These are phyloP conservation scores for Microplitis mediator DNA, from an alignment of 1,140 invertebrate species.

Conservation along the genomic window DNA sequence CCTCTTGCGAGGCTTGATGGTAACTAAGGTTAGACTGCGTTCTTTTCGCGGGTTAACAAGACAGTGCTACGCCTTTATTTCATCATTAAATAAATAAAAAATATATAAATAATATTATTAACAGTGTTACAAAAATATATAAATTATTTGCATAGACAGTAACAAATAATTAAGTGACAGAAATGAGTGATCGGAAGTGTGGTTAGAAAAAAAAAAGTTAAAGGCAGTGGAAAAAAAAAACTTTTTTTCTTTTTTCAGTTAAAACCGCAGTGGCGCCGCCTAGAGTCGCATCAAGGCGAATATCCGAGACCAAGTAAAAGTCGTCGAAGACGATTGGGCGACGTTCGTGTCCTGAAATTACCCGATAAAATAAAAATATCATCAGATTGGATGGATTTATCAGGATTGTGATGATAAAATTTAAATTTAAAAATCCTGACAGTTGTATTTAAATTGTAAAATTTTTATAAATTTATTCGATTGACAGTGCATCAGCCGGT, in stretches of 20 bases:
- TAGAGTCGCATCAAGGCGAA: conserved; percentile 38
- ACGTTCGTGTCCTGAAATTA: conserved; percentile 25
- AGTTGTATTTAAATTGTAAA: too few relatives aligned
- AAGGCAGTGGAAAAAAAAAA: too few relatives aligned
- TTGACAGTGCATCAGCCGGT: background rate
- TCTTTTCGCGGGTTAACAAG: conserved; percentile 28
- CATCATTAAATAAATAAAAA: background rate
- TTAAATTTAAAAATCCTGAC: too few relatives aligned
- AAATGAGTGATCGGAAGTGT: background rate
- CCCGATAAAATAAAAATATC: background rate
- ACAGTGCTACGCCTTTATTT: background rate
- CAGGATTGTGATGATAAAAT: background rate
- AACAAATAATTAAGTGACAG: background rate
- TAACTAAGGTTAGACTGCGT: conserved; percentile 45
- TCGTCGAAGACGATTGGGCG: conserved; percentile 47
- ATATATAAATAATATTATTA: background rate
- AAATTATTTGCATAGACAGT: background rate
- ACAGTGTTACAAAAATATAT: too few relatives aligned
- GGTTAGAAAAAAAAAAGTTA: conserved; percentile 33
- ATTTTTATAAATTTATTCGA: background rate
- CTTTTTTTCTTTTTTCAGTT: conserved; percentile 38
- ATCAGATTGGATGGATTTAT: background rate
- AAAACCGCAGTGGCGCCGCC: conserved; percentile 45
- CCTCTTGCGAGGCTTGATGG: conserved; percentile 42
- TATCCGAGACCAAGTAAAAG: background rate